Base-by-base conservation (phyloP, 2,113 vertebrate genomes). In the Macroglossus sobrinus region DNA sequence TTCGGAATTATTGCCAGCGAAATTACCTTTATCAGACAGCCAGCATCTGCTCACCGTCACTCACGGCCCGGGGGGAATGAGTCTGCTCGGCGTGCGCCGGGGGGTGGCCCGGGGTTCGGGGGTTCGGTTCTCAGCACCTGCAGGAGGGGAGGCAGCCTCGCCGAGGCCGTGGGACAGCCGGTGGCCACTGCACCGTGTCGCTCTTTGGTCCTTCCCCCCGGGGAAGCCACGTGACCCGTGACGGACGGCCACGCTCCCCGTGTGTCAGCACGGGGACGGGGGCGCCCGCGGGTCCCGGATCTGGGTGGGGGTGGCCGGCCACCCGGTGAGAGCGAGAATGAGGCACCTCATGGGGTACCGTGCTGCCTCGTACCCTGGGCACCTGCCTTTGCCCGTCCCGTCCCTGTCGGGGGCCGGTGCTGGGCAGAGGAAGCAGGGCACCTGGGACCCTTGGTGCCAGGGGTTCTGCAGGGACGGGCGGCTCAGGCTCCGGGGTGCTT, bases 1-100 rank as follows among this genome's bases (percentile, higher is more conserved):
- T 98, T 98, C 98, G 97, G 97, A 97, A 97, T 98, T 98, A 98
- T 96, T 97, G 93, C 26, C 43, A 89, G 95, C 95, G 82, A 98
- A 97, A 97, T 98, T 97, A 97, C 98, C 97, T 98, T 98, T 98
- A 98, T 98, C 97, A 98, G 97, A 59, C 93, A 96, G 96, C 96
- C 97, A 97, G 81, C 96, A 96, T 97, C 91, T 97, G 86, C 95
- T 98, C 78, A 97, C 43, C 50, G 96, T 98, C 97, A 96, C 97
- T 97, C 98, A 69, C 30, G 75, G 97, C 96, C 91, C 74, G 97
- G 97, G 80, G 98, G 96, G 87, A 97, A 98, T 96, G 97, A 95
- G 63, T 85, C 96, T 96, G 97, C 97, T 94, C 69, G 76, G 87
- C 95, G 4, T 50, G 8, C 91, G 35, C 97, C 87, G 80, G 47